Evolutionary conservation across 2,113 vertebrate species (phyloP).

Genomic region (Hemicordylus capensis): DNA sequence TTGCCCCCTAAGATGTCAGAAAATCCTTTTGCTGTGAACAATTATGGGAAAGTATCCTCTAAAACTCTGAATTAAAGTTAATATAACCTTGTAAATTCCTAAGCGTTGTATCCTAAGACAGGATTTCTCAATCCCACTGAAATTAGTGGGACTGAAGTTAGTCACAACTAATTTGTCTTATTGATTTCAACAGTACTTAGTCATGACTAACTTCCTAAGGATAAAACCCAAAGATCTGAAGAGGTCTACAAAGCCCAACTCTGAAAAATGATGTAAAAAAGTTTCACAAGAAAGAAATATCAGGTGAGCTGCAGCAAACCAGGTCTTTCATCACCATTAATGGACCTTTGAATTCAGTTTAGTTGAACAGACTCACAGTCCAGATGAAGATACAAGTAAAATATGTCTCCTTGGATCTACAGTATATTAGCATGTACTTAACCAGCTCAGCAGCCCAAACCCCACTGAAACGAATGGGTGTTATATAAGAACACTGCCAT

Average conservation of each 20-base stretch:
- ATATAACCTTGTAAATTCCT: not conserved
- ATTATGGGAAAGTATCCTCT: slow-evolving; percentile 20
- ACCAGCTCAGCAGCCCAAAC: not conserved
- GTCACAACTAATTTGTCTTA: no score
- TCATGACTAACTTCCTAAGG: no score
- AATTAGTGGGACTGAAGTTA: no score
- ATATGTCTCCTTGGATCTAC: not conserved
- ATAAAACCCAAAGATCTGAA: slow-evolving; percentile 8
- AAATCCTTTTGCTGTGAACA: slow-evolving; percentile 10
- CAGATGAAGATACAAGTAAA: not conserved
- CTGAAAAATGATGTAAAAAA: not conserved
- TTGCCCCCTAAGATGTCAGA: not conserved
- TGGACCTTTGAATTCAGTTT: not conserved
- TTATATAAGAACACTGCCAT: not conserved
- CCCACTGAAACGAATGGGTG: not conserved
- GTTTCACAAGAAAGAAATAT: not conserved
- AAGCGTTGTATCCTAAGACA: no score
- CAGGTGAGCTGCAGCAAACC: not conserved
- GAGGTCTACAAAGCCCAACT: not conserved
- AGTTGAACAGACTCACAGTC: not conserved
- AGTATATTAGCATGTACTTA: not conserved
- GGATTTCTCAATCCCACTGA: no score
- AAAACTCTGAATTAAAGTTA: not conserved
- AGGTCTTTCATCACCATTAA: not conserved
- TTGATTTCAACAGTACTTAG: no score